These are phyloP conservation scores for Baccha elongata DNA, from an alignment of 2,888 invertebrate genomes.

Conservation along the genomic window DNA sequence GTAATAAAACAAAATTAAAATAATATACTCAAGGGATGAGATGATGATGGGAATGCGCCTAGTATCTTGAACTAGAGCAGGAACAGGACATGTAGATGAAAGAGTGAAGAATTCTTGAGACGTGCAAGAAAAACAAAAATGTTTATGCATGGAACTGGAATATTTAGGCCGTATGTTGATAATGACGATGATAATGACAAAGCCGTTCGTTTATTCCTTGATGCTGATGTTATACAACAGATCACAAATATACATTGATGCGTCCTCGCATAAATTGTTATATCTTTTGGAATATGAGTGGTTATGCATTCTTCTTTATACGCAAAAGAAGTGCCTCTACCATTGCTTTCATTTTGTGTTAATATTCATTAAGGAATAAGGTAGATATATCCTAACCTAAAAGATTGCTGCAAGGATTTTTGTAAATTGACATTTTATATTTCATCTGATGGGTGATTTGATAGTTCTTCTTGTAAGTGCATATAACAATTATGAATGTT, in stretches of 20 bases:
- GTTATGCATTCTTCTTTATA: constrained; percentile 30
- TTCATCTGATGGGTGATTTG: constrained; percentile 66
- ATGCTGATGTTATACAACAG: constrained; percentile 51
- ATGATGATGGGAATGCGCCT: constrained; percentile 55
- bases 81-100: constrained; percentile 1
- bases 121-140: constrained; percentile 70
- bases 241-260: constrained; percentile 73
- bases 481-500: constrained; percentile 44
- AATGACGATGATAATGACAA: too few relatives aligned
- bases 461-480: constrained; percentile 57
- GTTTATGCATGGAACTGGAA: constrained; percentile 71
- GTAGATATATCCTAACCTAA: constrained; percentile 24
- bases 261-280: constrained; percentile 66
- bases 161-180: constrained; percentile 72
- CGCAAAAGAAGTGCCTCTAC: neutral
- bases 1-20: constrained; percentile 75
- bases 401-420: constrained; percentile 29
- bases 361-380: constrained; percentile 48
- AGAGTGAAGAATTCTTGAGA: constrained; percentile 58
- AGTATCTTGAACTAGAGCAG: constrained; percentile 15
- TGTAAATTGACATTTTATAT: constrained; percentile 15
- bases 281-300: constrained; percentile 54
- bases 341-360: constrained; percentile 26
- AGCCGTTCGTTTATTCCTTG: constrained; percentile 38
- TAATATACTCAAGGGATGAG: constrained; percentile 70